Conservation (phyloP, 2,113 vertebrate genomes). For the Cricetomys ansorgei region DNA sequence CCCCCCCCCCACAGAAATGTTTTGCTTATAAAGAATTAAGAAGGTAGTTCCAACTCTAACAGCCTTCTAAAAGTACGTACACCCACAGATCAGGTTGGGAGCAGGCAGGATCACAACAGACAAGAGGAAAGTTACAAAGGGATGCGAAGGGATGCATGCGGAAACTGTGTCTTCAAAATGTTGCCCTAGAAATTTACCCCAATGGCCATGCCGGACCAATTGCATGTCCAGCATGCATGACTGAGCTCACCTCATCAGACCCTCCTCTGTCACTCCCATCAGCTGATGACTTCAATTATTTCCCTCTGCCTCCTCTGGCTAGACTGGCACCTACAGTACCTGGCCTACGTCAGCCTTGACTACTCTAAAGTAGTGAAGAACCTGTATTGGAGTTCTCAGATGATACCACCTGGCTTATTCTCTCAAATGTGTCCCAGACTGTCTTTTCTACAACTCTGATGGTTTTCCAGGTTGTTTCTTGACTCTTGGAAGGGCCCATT, state of each 20-base stretch:
- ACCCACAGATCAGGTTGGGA: neutral
- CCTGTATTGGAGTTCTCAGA: neutral
- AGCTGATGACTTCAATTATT: neutral
- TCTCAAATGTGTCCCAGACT: neutral
- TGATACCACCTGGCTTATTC: neutral
- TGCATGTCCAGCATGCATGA: neutral
- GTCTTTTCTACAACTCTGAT: neutral
- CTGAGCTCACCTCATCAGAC: neutral
- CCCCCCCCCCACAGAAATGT: neutral
- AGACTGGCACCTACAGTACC: too few relatives aligned
- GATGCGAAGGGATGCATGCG: neutral
- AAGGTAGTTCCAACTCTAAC: conserved; percentile 23
- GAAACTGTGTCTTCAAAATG: neutral
- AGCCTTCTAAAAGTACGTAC: neutral
- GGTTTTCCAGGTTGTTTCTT: conserved; percentile 9
- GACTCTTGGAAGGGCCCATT: neutral
- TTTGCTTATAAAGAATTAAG: conserved; percentile 39
- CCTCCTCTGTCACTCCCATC: neutral
- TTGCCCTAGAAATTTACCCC: conserved; percentile 16
- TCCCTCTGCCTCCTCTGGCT: neutral
- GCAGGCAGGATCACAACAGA: neutral
- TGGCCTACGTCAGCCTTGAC: neutral
- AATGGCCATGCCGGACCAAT: neutral
- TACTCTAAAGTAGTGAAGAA: neutral
- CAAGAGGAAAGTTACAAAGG: neutral